phyloP scores from a whole-genome alignment of 2,113 vertebrate species.

The Halichoerus grypus region DNA sequence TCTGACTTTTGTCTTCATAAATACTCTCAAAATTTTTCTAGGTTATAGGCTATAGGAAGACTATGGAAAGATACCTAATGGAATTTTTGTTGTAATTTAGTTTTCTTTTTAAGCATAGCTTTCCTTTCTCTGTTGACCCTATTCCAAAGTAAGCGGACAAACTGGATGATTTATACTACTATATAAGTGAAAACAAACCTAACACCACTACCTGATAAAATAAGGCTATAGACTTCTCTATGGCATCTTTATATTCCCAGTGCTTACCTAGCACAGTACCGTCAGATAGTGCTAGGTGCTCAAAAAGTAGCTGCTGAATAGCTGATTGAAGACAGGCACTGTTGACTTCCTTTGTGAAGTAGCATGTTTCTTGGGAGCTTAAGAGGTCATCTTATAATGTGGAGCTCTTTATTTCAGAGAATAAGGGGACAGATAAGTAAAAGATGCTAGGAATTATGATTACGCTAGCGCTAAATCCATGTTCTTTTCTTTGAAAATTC shows the following conservation, averaged over 20 bases:
- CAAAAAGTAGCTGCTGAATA: background rate
- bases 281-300: background rate
- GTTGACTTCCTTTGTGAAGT: background rate
- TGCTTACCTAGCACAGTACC: background rate
- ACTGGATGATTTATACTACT: background rate
- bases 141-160: conserved; percentile 59
- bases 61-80: conserved; percentile 69
- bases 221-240: background rate
- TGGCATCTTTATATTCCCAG: background rate
- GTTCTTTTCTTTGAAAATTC: conserved; percentile 51
- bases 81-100: conserved; percentile 61
- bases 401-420: conserved; percentile 39
- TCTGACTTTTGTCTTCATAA: conserved; percentile 84
- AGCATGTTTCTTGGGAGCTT: background rate
- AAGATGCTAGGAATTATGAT: conserved; percentile 17
- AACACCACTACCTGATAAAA: conserved; percentile 43
- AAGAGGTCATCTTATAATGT: background rate
- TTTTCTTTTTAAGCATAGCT: conserved; percentile 58
- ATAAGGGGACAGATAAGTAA: conserved; percentile 21
- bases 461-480: background rate
- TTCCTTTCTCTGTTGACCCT: conserved; percentile 58
- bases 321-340: background rate
- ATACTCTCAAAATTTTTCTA: conserved; percentile 69
- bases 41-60: conserved; percentile 63
- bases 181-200: conserved; percentile 39